Evolutionary conservation across 2,797 vertebrate genomes (phyloP), one percentile per base, ranked within the genome.

Genomic region (Eurystomus glaucurus): DNA sequence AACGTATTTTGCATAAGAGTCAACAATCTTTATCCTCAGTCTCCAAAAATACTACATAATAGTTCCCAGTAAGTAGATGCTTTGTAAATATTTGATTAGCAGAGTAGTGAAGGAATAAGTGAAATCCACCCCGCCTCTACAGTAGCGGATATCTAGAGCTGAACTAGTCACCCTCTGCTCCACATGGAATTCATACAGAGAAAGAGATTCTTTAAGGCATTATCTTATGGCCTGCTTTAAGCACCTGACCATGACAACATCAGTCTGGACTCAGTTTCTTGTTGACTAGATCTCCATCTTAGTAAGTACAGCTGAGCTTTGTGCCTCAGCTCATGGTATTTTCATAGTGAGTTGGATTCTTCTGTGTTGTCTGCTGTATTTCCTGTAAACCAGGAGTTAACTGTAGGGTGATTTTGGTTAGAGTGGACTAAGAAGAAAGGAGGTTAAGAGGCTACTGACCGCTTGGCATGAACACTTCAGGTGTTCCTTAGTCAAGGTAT

Each of bases 61-160:
- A 86, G 45, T 58, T 84, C 45, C 39, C 22, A 28, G 19, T 88
- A 77, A 71, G 72, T 75, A 64, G 72, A 35, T 68, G 68, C 75
- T 91, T 72, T 77, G 69, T 78, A 80, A 96, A 75, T 85, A 80
- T 52, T 93, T 96, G 88, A 51, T 41, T 88, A 91, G 41, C 16
- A 7, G 48, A 70, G 43, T 31, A 66, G 64, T 19, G 6, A 35
- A 95, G 65, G 85, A 85, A 61, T 33, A 52, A 84, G 35, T 81
- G 28, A 83, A 85, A 68, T 74, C 45, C 33, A 46, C 41, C 2
- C 8, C 41, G 25, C 45, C 41, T 86, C 18, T 41, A 2, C 19
- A 77, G 85, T 8, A 64, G 64, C 58, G 41, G 60, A 21, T 55
- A 19, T 45, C 28, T 83, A 55, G 52, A 70, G 31, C 52, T 39